These are phyloP conservation scores for Pogonocichla stellata DNA, from an alignment of 2,113 vertebrate species.

Conservation along the genomic window DNA sequence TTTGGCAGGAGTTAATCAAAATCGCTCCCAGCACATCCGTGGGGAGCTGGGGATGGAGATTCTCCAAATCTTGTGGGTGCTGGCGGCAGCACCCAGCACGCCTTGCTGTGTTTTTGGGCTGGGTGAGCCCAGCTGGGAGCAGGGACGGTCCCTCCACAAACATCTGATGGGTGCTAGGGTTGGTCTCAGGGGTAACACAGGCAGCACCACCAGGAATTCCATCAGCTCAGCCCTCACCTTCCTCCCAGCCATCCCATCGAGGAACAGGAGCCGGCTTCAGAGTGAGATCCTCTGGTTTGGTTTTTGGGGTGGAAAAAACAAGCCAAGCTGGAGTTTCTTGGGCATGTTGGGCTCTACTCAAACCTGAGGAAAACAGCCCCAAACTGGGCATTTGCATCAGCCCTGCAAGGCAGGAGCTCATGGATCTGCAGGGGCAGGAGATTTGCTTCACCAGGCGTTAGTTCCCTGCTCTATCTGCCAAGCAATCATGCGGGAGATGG, in stretches of 20 bases:
- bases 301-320: neutral
- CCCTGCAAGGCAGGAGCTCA: neutral
- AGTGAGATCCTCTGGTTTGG: rapidly evolving
- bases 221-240: neutral
- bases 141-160: neutral
- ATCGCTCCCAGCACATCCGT: neutral
- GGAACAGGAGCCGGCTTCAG: rapidly evolving
- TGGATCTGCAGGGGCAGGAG: neutral
- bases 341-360: neutral
- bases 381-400: neutral
- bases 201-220: neutral
- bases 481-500: neutral
- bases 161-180: neutral
- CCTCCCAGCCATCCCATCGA: neutral
- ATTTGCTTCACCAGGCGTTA: neutral
- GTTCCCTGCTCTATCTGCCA: neutral
- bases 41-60: neutral
- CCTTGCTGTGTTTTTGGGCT: rapidly evolving
- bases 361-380: neutral
- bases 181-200: rapidly evolving
- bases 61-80: neutral
- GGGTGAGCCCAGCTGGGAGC: neutral
- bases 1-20: neutral
- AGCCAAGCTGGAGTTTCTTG: neutral
- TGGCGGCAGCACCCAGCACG: neutral